Evolutionary conservation across 2,888 invertebrate species (phyloP), one percentile per base, ranked within the genome.

Genomic region (Thelaira solivaga): DNA sequence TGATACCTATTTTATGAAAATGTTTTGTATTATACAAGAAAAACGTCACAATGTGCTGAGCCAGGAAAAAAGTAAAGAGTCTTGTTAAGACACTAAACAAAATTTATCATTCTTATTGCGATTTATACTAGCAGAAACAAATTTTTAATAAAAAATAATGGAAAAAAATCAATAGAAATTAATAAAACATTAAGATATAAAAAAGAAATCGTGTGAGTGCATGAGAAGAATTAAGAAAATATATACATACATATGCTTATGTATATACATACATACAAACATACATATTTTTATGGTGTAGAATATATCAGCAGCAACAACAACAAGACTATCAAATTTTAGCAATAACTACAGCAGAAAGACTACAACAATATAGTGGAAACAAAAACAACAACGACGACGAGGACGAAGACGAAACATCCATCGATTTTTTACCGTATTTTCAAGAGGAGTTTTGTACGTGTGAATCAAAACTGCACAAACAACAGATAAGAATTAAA

Each of bases 361-460:
- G 13, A 24, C 41, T 49, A 16, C 55, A 24, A 36, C 45, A 36
- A 20, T 16, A 59, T 57, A 31, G 31, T 13, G 26, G 10, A 31
- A 69, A 31, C 39, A 68, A 75, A 39, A 55, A 61, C 47, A 53
- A 47, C 47, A 47, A 62, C n/a, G 62, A 61, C 61, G 18, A 53
- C 57, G 68, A 69, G 64, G 74, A 74, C 59, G 64, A 78, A 69
- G 64, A 74, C 57, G 65, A 55, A 59, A 71, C 41, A 74, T 65
- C 47, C 69, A 78, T 78, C 78, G 78, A 78, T 78, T 78, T 78
- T 78, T 78, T 69, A 65, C 74, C 69, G 51, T 71, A 59, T 69
- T 74, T 61, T 74, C 64, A 61, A 74, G 69, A 71, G 69, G 61
- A 78, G 78, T 78, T 74, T 65, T 69, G 16, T 45, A 65, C 16